phyloP scores from a whole-genome alignment of 2,888 invertebrate genomes.

The Hofmannophila pseudospretella region DNA sequence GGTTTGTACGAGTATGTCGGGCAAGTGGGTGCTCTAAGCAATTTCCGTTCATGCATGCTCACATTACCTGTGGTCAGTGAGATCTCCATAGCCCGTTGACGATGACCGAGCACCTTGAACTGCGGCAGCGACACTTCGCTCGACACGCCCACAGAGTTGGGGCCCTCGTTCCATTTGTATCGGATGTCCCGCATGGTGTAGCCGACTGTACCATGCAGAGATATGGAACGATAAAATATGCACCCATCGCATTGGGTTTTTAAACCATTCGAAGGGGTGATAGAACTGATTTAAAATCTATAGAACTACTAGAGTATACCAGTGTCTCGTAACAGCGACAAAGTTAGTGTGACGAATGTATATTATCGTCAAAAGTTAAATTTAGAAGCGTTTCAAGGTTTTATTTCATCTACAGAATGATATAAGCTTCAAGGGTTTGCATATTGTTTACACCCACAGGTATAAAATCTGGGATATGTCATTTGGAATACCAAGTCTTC shows the following conservation, averaged over 20 bases:
- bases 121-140: conserved; percentile 96
- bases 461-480: conserved; percentile 10
- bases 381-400: conserved; percentile 31
- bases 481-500: conserved; percentile 15
- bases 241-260: conserved; percentile 76
- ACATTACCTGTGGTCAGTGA: conserved; percentile 94
- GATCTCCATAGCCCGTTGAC: conserved; percentile 95
- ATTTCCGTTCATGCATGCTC: conserved; percentile 43
- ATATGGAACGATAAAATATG: conserved; percentile 70
- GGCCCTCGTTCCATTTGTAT: conserved; percentile 97
- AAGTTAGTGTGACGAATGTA: conserved; percentile 19
- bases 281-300: conserved; percentile 26
- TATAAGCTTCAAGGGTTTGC: conserved; percentile 36
- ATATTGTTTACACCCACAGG: conserved; percentile 11
- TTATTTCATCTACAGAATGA: conserved; percentile 31
- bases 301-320: conserved; percentile 37
- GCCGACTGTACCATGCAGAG: conserved; percentile 87
- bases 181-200: conserved; percentile 98
- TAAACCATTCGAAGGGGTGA: conserved; percentile 33
- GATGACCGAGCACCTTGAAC: conserved; percentile 97
- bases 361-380: conserved; percentile 16
- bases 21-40: conserved; percentile 8
- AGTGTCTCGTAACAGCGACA: conserved; percentile 23
- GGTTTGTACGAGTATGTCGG: too few species aligned
- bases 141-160: conserved; percentile 95